Base-by-base conservation (phyloP, 2,888 invertebrate genomes). In the Sipha maydis region DNA sequence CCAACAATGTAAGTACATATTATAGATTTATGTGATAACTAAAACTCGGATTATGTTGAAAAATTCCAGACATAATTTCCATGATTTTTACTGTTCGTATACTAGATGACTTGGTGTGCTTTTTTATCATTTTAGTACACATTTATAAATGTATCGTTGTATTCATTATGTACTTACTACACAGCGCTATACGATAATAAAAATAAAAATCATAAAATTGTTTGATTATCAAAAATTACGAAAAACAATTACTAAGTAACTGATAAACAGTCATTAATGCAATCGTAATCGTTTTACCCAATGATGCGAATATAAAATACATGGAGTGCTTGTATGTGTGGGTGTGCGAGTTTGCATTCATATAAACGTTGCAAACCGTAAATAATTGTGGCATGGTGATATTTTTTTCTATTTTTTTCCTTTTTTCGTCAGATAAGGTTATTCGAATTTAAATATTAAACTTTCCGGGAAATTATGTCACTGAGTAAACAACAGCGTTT, bases 401-500 rank as follows among this genome's bases (percentile, higher is more conserved):
- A 1, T 48, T 48, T 48, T 48, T 48, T 48, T 38, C 38, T 38
- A 38, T 5, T 38, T 48, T 48, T 14, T 48, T 14, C 3, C 5
- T 41, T 56, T 56, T 56, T 21, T 21, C 56, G 56, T 56, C 61
- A 61, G 61, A 61, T 61, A 61, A 61, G 61, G 25, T 61, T 61
- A 31, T 31, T 17, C 28, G 54, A 56, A 56, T 54, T 31, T 28
- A 78, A 78, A 56, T 56, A 56, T 56, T 78, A 31, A 56, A 56
- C 54, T 78, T 78, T 56, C 78, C 54, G 79, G 61, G 34, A 61
- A 79, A 61, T 34, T 61, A 79, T 61, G 61, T 76, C 69, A 28
- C 28, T 11, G 69, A 25, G 69, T 1, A 25, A 21, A n/a, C 69
- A n/a, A 25, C 1, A 76, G 31, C 61, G 14, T 28, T 48, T 17